A percentile compares a stretch with the other conserved stretches of the same genome.
Conservation (phyloP, 2,888 invertebrate species). For the Xestia rhomboidea region DNA sequence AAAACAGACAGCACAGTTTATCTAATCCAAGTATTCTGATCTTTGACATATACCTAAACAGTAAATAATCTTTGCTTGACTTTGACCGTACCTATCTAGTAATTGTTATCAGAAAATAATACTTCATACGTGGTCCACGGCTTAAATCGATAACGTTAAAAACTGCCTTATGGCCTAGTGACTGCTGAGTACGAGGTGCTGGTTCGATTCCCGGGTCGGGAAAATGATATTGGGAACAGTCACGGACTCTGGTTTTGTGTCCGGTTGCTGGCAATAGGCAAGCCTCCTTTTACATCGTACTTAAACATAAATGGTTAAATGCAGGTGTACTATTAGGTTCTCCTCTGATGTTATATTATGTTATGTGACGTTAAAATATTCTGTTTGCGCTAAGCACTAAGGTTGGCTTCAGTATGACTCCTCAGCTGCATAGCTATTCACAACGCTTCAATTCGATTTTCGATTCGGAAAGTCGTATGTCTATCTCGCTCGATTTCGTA, state of each 20-base stretch:
- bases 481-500: too few relatives aligned
- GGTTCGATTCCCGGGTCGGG: not conserved
- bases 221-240: not conserved
- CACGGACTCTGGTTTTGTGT: not conserved
- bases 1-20: not conserved
- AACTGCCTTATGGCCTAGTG: not conserved
- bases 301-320: too few relatives aligned
- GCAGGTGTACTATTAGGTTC: too few relatives aligned
- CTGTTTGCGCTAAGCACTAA: too few relatives aligned
- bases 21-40: constrained; percentile 1
- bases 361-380: too few relatives aligned
- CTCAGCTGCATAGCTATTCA: too few relatives aligned
- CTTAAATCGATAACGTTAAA: not conserved
- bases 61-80: constrained; percentile 3
- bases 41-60: constrained; percentile 25
- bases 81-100: not conserved
- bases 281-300: too few relatives aligned
- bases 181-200: not conserved
- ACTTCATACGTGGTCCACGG: not conserved
- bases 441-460: too few relatives aligned
- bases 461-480: too few relatives aligned
- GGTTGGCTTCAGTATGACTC: too few relatives aligned
- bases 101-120: not conserved
- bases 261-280: not conserved
- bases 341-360: too few relatives aligned